A percentile compares a stretch with the other conserved stretches of the same genome.
Evolutionary conservation across 1,140 invertebrate species (phyloP).

Genomic region (Ceratina australensis): DNA sequence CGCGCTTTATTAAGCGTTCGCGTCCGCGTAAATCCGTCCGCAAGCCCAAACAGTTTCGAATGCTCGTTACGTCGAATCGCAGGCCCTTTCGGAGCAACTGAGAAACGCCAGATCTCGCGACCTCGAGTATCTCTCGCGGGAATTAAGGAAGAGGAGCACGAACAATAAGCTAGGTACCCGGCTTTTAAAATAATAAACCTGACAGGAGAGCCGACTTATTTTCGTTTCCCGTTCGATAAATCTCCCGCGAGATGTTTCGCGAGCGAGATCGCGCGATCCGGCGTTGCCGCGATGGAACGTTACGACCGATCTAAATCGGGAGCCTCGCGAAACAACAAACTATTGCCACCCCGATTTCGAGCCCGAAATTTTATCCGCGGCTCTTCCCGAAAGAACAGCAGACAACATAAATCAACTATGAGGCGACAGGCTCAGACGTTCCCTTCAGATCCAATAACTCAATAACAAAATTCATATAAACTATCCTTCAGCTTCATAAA

Average conservation of each 20-base stretch:
- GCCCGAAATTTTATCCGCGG: conserved; percentile 15
- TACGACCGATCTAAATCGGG: conserved; percentile 46
- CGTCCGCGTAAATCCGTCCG: no score
- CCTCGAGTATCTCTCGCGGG: neutral
- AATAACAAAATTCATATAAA: no score
- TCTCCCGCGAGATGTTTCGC: neutral
- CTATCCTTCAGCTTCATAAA: no score
- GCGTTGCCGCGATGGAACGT: conserved; percentile 36
- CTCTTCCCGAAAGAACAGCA: no score
- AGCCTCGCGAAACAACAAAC: conserved; percentile 45
- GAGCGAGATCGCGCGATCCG: neutral
- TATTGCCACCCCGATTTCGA: conserved; percentile 23
- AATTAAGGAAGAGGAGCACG: neutral
- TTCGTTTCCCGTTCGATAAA: conserved; percentile 24
- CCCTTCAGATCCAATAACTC: no score
- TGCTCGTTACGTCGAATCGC: no score
- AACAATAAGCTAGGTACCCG: conserved; percentile 9
- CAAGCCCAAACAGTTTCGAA: no score
- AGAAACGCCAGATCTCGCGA: conserved; percentile 5
- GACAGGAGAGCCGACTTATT: conserved; percentile 14
- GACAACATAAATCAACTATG: no score
- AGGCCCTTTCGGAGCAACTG: neutral
- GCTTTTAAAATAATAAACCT: conserved; percentile 33
- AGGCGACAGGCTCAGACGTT: no score
- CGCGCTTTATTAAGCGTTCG: no score